Base-by-base conservation (phyloP, 2,797 vertebrate genomes). In the Neopelma chrysocephalum region DNA sequence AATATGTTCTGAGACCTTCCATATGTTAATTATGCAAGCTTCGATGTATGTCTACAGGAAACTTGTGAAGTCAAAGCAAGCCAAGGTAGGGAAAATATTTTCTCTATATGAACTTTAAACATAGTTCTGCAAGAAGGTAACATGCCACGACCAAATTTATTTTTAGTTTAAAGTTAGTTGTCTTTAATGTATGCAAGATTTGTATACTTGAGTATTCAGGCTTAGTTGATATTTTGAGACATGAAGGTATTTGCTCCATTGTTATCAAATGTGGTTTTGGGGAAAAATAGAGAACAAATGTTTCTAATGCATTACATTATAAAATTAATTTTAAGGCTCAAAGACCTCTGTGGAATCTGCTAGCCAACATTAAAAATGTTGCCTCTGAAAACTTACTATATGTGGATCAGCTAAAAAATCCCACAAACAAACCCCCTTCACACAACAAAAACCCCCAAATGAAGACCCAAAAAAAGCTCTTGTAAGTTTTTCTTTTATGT, bases 21-120 rank as follows among this genome's bases (percentile, higher is more conserved):
- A 77, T 89, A 77, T 93, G 88, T 56, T 92, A 88, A 64, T 84
- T 89, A 13, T 91, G 73, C 47, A 53, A 42, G 78, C 47, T 69
- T 76, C 40, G 48, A 10, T 70, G 9, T 62, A 20, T 56, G 71
- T 27, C 66, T 79, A 6, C 29, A 45, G 82, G 58, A 91, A 81
- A 32, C 45, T 56, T n/a, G 29, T 66, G 70, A 70, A 76, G 82
- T 68, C 81, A 89, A 77, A 86, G 50, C 43, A 90, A 82, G 38
- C 27, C 45, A 48, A 80, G 23, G 5, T 29, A 81, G 40, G 36
- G 57, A 45, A 91, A 87, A 71, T 58, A 29, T 75, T 92, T 90
- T 62, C 51, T 69, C 50, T 66, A 9, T 27, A 10, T 32, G 75
- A 38, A 31, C 34, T 85, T 83, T 10, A 73, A 83, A 29, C 23